phyloP scores from a whole-genome alignment of 2,797 vertebrate species.

The Alcedo quadribrachys region DNA sequence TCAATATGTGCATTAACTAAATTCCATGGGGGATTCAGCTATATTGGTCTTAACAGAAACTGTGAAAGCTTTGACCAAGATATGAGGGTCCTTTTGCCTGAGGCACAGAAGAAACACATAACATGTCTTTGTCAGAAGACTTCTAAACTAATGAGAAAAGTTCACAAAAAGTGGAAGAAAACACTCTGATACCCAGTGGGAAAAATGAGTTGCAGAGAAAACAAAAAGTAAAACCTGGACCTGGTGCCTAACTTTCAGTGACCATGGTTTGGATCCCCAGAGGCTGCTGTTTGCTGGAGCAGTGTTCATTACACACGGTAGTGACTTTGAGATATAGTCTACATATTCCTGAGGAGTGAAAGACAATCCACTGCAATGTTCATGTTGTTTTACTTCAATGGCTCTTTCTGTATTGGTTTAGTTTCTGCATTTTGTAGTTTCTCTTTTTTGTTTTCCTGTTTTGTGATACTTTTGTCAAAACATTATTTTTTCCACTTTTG shows the following conservation, averaged over 20 bases:
- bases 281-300: background rate
- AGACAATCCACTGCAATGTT: background rate
- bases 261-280: background rate
- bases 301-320: background rate
- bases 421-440: background rate
- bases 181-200: background rate
- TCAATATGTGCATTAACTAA: background rate
- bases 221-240: background rate
- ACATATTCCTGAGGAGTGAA: background rate
- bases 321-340: background rate
- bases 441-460: background rate
- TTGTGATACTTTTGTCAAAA: background rate
- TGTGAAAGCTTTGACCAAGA: background rate
- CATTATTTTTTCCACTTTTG: background rate
- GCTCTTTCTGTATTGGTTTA: background rate
- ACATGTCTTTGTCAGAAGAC: background rate
- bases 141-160: conserved; percentile 5
- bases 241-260: background rate
- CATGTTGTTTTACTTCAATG: background rate
- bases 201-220: conserved; percentile 10
- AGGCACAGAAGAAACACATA: rapidly evolving
- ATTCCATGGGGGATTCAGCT: background rate
- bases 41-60: background rate
- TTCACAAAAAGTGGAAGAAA: conserved; percentile 30
- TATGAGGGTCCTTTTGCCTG: background rate